A percentile compares a stretch with the other conserved stretches of the same genome.
phyloP scores from a whole-genome alignment of 2,888 invertebrate genomes.

The Hyposoter dolosus region DNA sequence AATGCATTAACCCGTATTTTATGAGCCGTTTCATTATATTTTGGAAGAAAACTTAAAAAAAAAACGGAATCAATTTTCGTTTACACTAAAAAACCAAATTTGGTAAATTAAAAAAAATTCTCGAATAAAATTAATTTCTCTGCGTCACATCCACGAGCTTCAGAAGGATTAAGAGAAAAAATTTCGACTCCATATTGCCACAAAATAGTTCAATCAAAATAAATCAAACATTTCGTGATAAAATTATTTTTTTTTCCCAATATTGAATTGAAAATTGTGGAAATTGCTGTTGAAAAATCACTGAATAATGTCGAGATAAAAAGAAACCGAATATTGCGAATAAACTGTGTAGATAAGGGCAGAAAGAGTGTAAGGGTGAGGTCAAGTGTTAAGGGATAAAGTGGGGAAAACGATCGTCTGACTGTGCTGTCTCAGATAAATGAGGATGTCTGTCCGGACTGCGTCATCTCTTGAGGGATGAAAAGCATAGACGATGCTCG shows the following conservation, averaged over 20 bases:
- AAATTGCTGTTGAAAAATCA: not conserved
- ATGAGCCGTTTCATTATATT: no score
- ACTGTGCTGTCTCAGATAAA: slow-evolving; percentile 37
- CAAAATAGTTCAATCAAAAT: not conserved
- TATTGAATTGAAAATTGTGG: not conserved
- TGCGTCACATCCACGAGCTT: not conserved
- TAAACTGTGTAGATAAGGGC: not conserved
- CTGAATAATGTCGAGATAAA: not conserved
- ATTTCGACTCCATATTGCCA: not conserved
- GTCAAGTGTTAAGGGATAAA: slow-evolving; percentile 35
- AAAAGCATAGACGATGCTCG: slow-evolving; percentile 29
- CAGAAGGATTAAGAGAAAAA: not conserved
- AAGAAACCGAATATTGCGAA: not conserved
- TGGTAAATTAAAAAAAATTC: no score
- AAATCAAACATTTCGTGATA: not conserved
- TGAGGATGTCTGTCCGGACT: slow-evolving; percentile 52
- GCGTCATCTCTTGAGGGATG: slow-evolving; percentile 14
- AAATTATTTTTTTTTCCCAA: not conserved
- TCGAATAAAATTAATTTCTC: no score
- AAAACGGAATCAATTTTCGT: no score
- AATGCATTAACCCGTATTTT: no score
- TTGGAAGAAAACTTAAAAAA: not conserved
- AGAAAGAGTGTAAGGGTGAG: slow-evolving; percentile 6
- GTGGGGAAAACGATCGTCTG: slow-evolving; percentile 43
- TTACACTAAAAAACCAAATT: no score